A percentile compares a stretch with the other conserved stretches of the same genome.
phyloP scores from a whole-genome alignment of 37 sponge, comb jelly and placozoan genomes.

The Oopsacas minuta region DNA sequence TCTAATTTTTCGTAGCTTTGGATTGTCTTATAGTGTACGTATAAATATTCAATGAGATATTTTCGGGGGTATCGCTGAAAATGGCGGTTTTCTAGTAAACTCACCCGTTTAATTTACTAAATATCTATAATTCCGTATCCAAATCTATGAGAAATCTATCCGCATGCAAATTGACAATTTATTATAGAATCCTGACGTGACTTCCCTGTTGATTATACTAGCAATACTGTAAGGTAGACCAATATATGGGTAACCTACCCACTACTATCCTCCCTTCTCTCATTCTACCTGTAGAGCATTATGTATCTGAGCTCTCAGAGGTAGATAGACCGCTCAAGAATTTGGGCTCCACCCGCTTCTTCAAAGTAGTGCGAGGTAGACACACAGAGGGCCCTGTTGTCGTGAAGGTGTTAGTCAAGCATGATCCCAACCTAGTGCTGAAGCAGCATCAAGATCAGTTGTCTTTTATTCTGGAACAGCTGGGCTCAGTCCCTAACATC shows the following conservation, averaged over 20 bases:
- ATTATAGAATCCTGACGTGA: too few relatives aligned
- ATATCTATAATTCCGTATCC: too few relatives aligned
- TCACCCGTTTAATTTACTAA: too few relatives aligned
- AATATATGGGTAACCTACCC: conserved; percentile 8
- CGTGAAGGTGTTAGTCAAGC: conserved; percentile 78
- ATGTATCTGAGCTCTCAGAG: not conserved
- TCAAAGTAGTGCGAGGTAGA: conserved; percentile 77
- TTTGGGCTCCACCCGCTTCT: conserved; percentile 84
- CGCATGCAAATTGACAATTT: too few relatives aligned
- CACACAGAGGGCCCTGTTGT: conserved; percentile 68
- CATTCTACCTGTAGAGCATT: conserved; percentile 3
- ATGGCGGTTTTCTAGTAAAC: too few relatives aligned
- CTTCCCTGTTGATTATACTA: too few relatives aligned
- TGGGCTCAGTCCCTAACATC: not conserved
- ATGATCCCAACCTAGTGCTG: conserved; percentile 50
- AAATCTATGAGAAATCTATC: too few relatives aligned
- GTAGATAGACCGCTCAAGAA: conserved; percentile 26
- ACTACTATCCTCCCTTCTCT: conserved; percentile 7
- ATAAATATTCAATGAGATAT: too few relatives aligned
- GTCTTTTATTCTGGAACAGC: not conserved
- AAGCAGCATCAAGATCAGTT: conserved; percentile 44
- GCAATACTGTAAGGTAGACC: too few relatives aligned
- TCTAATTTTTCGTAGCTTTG: too few relatives aligned
- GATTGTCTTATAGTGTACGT: too few relatives aligned
- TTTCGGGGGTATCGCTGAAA: too few relatives aligned